Evolutionary conservation across 2,888 invertebrate genomes (phyloP).

Genomic region (Drosophila fulvimacula): DNA sequence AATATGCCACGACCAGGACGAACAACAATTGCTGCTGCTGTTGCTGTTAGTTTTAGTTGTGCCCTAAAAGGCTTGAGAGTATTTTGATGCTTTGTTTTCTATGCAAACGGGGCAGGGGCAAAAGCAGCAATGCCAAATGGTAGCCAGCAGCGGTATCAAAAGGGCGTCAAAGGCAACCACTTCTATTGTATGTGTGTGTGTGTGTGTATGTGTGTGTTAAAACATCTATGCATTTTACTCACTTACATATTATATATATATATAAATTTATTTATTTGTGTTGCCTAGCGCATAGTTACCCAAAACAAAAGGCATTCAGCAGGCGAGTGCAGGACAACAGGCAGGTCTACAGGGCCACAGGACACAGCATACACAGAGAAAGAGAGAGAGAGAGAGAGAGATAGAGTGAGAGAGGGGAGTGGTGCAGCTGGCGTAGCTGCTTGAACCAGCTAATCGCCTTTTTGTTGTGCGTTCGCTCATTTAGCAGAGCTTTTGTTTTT

Average conservation of each 20-base stretch:
- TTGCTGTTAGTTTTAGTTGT: conserved; percentile 23
- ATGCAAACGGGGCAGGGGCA: conserved; percentile 34
- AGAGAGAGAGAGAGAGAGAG: neutral
- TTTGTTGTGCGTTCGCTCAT: conserved; percentile 56
- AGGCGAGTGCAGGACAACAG: conserved; percentile 22
- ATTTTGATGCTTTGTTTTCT: conserved; percentile 53
- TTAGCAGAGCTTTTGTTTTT: conserved; percentile 37
- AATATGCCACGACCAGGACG: conserved; percentile 32
- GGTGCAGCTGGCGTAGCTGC: conserved; percentile 55
- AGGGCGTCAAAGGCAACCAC: conserved; percentile 51
- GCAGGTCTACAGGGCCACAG: conserved; percentile 8
- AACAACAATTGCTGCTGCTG: conserved; percentile 25
- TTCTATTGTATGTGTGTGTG: conserved; percentile 27
- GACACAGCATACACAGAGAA: neutral
- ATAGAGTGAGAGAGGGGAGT: neutral
- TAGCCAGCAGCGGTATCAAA: conserved; percentile 18
- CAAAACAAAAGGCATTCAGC: conserved; percentile 51
- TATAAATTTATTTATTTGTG: conserved; percentile 49
- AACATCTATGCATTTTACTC: conserved; percentile 64
- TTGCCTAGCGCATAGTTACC: conserved; percentile 53
- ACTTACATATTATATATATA: conserved; percentile 48
- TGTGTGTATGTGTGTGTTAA: conserved; percentile 25
- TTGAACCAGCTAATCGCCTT: conserved; percentile 70
- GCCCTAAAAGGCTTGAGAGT: conserved; percentile 10
- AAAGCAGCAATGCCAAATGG: conserved; percentile 3